These are phyloP conservation scores for Discoglossus pictus DNA, from an alignment of 2,797 vertebrate genomes.

Conservation along the genomic window DNA sequence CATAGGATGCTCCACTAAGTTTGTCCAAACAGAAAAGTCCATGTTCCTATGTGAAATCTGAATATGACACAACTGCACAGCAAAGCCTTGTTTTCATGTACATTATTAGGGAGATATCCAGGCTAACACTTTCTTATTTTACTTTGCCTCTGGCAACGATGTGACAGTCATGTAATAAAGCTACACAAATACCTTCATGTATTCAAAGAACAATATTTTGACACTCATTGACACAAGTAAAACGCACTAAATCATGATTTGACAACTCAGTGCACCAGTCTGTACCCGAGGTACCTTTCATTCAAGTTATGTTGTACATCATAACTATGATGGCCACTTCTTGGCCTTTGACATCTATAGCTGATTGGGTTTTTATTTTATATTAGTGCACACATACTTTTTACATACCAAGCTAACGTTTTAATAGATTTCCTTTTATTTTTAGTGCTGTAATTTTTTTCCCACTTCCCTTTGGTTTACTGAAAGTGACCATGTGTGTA, in stretches of 20 bases:
- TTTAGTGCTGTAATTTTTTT: no score
- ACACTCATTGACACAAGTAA: slow-evolving; percentile 65
- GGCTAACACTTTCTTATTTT: slow-evolving; percentile 66
- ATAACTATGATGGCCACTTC: neutral
- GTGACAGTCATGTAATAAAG: slow-evolving; percentile 71
- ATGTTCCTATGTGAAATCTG: neutral
- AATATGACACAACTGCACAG: slow-evolving; percentile 61
- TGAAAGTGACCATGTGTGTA: no score
- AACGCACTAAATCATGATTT: slow-evolving; percentile 61
- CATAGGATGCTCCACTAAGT: slow-evolving; percentile 65
- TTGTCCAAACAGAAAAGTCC: slow-evolving; percentile 44
- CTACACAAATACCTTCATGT: slow-evolving; percentile 68
- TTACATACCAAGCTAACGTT: no score
- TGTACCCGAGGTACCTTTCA: slow-evolving; percentile 56
- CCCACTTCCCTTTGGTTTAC: no score
- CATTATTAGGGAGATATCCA: slow-evolving; percentile 66
- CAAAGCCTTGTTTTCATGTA: slow-evolving; percentile 63
- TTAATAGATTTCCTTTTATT: no score
- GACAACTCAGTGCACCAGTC: slow-evolving; percentile 65
- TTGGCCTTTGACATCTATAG: slow-evolving; percentile 55
- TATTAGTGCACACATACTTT: no score
- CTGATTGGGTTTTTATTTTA: no score
- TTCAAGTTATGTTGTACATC: slow-evolving; percentile 54
- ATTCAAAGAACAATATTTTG: slow-evolving; percentile 75
- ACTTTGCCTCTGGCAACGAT: slow-evolving; percentile 70